Base-by-base conservation (phyloP, 2,113 vertebrate genomes). In the Cichladusa arquata region DNA sequence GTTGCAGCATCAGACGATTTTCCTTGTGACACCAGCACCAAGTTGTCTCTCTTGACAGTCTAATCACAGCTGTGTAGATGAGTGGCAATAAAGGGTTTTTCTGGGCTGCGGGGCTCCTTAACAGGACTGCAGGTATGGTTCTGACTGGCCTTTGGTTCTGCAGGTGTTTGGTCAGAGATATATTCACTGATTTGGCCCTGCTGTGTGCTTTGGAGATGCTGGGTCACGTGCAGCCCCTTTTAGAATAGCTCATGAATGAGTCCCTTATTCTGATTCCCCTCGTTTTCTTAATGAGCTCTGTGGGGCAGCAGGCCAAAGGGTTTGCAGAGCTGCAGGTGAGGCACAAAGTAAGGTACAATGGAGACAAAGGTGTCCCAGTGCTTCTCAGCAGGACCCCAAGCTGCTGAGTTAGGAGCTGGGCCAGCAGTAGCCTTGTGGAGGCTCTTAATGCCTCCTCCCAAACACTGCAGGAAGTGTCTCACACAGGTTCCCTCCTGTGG, bases 401-500 rank as follows among this genome's bases (percentile, higher is more conserved):
- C 7, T 66, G 44, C 44, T 26, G 14, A 10, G 6, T 0, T 50
- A 26, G 72, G 61, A 81, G 19, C 26, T 84, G 25, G 26, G 54
- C 36, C 38, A 66, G 31, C 19, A 23, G 20, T 0, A 20, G 61
- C 38, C 2, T 50, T 11, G 9, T 57, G 45, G 54, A 73, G 20
- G 51, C 34, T 74, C 60, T 18, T 7, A 18, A 29, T 44, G 34
- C 23, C 28, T 53, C 19, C 26, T 50, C 26, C 70, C n/a, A 80
- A 14, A 29, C 0, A 12, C 0, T 0, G 1, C 0, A 36, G 44
- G 3, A 7, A 45, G 25, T 13, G 54, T 7, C 50, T 33, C 1
- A 5, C 40, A 36, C 28, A 14, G 16, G 16, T 38, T 86, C 51
- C 77, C 9, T 70, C 33, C 50, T 80, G 64, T 33, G 58, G 8